Percentiles rank a stretch among this genome's conserved stretches.
Evolutionary conservation across 1,140 invertebrate genomes (phyloP).

Genomic region (Druon quercuslanigerum): DNA sequence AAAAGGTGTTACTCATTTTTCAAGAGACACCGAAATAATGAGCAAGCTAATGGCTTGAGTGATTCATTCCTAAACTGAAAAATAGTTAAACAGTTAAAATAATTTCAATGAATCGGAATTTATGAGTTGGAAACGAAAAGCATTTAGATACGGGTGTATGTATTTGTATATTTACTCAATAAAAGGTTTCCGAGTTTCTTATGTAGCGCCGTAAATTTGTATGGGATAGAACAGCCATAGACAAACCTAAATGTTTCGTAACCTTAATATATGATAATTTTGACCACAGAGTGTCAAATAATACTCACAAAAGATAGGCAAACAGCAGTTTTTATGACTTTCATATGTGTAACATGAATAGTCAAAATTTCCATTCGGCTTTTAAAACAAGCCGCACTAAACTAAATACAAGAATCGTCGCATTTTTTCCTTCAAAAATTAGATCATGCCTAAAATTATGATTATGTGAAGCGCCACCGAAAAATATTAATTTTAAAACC

Average conservation of each 20-base stretch:
- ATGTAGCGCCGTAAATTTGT: slow-evolving; percentile 5
- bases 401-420: no score
- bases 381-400: slow-evolving; percentile 1
- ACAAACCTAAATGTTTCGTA: slow-evolving; percentile 16
- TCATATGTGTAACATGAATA: background rate
- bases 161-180: background rate
- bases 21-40: background rate
- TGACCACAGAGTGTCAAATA: slow-evolving; percentile 23
- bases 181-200: slow-evolving; percentile 7
- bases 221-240: background rate
- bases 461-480: no score
- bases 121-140: no score
- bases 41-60: no score
- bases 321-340: background rate
- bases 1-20: background rate
- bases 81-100: no score
- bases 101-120: no score
- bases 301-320: slow-evolving; percentile 17
- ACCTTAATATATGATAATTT: slow-evolving; percentile 27
- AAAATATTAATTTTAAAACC: no score
- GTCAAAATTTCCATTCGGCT: slow-evolving; percentile 1
- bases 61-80: no score
- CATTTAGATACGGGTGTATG: no score
- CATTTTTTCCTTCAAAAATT: no score
- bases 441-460: no score